Percentiles rank a stretch among this genome's conserved stretches.
Conservation (phyloP, 2,888 invertebrate genomes). For the Euclidia mi region DNA sequence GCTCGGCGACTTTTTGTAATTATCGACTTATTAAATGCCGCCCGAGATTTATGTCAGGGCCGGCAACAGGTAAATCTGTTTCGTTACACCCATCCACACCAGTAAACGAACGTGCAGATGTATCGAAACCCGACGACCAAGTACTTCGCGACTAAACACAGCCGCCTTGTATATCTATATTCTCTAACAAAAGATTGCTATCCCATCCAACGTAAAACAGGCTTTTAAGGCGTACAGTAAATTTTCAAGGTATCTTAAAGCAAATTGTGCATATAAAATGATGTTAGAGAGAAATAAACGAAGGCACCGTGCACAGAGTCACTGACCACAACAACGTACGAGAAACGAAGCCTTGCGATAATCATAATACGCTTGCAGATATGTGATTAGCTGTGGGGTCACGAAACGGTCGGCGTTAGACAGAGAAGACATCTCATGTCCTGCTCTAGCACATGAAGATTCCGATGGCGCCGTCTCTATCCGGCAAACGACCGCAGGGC, state of each 20-base stretch:
- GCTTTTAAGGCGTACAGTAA: slow-evolving; percentile 45
- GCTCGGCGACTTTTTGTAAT: slow-evolving; percentile 75
- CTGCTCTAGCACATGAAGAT: slow-evolving; percentile 61
- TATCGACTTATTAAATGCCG: slow-evolving; percentile 79
- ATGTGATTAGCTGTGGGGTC: slow-evolving; percentile 89
- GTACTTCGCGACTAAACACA: slow-evolving; percentile 4
- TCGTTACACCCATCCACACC: slow-evolving; percentile 64
- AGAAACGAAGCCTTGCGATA: slow-evolving; percentile 86
- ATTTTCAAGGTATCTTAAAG: slow-evolving; percentile 54
- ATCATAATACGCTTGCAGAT: slow-evolving; percentile 89
- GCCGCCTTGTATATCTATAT: slow-evolving; percentile 30
- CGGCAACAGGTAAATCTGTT: slow-evolving; percentile 67
- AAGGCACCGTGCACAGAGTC: slow-evolving; percentile 74
- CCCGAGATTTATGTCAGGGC: slow-evolving; percentile 74
- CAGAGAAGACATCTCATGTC: slow-evolving; percentile 73
- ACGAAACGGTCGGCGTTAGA: slow-evolving; percentile 88
- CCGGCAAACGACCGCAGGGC: slow-evolving; percentile 85
- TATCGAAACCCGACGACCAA: slow-evolving; percentile 42
- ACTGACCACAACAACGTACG: slow-evolving; percentile 86
- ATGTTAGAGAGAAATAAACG: slow-evolving; percentile 66
- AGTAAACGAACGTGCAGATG: slow-evolving; percentile 63
- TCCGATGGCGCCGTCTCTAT: slow-evolving; percentile 68
- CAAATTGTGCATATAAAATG: slow-evolving; percentile 68
- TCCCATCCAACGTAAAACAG: slow-evolving; percentile 42
- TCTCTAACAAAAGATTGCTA: slow-evolving; percentile 28